These are phyloP conservation scores for Panthera leo DNA, from an alignment of 2,113 vertebrate species.

Conservation along the genomic window DNA sequence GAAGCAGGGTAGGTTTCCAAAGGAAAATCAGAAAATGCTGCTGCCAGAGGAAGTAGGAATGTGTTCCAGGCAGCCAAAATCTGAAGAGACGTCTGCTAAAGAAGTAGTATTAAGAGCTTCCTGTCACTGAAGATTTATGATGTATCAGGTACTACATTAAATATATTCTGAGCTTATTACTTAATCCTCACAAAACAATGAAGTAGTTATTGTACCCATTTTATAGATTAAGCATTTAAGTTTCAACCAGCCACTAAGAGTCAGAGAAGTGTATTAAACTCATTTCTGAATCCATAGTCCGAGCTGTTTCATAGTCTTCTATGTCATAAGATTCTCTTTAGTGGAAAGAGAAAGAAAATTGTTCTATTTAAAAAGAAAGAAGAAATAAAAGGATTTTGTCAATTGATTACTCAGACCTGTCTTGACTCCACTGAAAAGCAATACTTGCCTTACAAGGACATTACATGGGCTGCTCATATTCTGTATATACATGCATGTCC, in stretches of 20 bases:
- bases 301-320: neutral
- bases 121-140: neutral
- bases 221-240: neutral
- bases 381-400: neutral
- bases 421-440: neutral
- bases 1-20: neutral
- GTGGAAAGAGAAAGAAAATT: neutral
- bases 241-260: neutral
- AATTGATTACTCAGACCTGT: neutral
- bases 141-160: neutral
- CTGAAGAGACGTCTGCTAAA: neutral
- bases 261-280: neutral
- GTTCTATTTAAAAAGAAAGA: neutral
- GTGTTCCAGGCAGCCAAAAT: neutral
- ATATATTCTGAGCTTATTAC: neutral
- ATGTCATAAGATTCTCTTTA: neutral
- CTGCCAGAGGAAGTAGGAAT: neutral
- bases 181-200: neutral
- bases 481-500: accelerated
- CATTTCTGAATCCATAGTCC: neutral
- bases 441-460: neutral
- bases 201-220: neutral
- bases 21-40: neutral
- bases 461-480: neutral
- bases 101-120: neutral